Percentiles rank a stretch among this genome's conserved stretches.
phyloP scores from a whole-genome alignment of 2,113 vertebrate species.

The Leptobrachium ailaonicum region DNA sequence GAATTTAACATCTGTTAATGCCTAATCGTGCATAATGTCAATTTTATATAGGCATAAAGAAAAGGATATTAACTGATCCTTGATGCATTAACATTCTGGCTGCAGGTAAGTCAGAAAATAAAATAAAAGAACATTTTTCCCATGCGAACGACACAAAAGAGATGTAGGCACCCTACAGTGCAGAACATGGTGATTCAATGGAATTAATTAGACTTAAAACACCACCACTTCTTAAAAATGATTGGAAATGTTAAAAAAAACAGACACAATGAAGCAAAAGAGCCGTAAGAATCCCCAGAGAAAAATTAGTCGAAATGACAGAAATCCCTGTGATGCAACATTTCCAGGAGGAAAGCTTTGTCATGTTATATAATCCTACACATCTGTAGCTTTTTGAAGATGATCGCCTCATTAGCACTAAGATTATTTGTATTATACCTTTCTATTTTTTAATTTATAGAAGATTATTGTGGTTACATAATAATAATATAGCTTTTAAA shows the following conservation, averaged over 20 bases:
- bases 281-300: conserved; percentile 22
- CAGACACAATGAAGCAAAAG: neutral
- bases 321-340: conserved; percentile 39
- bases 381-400: conserved; percentile 24
- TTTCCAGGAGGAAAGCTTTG: conserved; percentile 34
- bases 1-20: conserved; percentile 50
- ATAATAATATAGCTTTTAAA: no score
- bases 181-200: conserved; percentile 5
- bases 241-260: conserved; percentile 9
- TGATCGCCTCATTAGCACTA: conserved; percentile 12
- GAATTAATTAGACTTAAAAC: neutral
- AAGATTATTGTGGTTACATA: no score
- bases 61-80: conserved; percentile 47
- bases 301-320: conserved; percentile 31
- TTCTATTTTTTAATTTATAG: no score
- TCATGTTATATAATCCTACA: conserved; percentile 37
- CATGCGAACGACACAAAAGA: neutral
- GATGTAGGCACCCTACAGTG: neutral
- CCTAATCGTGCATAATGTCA: conserved; percentile 46
- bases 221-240: neutral
- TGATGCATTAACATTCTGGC: conserved; percentile 42
- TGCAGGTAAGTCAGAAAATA: conserved; percentile 25
- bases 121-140: conserved; percentile 3
- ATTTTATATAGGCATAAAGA: conserved; percentile 48
- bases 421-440: neutral